phyloP scores from a whole-genome alignment of 2,888 invertebrate species.

The Drosophila koepferae region DNA sequence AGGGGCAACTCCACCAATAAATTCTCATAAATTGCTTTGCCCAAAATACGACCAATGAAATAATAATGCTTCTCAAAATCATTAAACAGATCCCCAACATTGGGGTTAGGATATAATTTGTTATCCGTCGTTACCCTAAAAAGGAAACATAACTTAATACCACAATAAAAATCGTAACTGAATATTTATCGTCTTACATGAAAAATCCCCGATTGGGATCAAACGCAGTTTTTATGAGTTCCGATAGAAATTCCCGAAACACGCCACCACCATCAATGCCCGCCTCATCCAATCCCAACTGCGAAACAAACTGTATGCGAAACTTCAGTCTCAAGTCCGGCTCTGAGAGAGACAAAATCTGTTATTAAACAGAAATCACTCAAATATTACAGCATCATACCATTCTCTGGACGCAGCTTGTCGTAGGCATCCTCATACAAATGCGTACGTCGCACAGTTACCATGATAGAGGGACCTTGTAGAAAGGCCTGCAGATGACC shows the following conservation, averaged over 20 bases:
- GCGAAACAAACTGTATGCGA: conserved; percentile 95
- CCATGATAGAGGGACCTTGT: conserved; percentile 90
- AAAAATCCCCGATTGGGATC: conserved; percentile 99
- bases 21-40: conserved; percentile 98
- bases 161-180: neutral
- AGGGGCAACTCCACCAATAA: conserved; percentile 97
- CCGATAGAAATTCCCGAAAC: conserved; percentile 97
- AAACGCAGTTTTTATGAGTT: conserved; percentile 96
- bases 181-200: conserved; percentile 82
- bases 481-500: conserved; percentile 91
- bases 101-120: conserved; percentile 98
- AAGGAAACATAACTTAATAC: neutral
- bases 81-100: conserved; percentile 93
- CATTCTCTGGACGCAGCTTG: conserved; percentile 95
- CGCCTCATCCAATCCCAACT: conserved; percentile 96
- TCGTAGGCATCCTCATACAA: conserved; percentile 99
- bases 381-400: conserved; percentile 84
- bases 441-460: conserved; percentile 94
- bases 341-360: conserved; percentile 86
- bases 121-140: conserved; percentile 93
- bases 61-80: conserved; percentile 96
- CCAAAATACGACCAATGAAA: conserved; percentile 96
- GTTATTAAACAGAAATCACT: neutral
- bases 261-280: conserved; percentile 99
- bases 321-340: conserved; percentile 94